phyloP scores from a whole-genome alignment of 2,113 vertebrate species.

The Gobio gobio region DNA sequence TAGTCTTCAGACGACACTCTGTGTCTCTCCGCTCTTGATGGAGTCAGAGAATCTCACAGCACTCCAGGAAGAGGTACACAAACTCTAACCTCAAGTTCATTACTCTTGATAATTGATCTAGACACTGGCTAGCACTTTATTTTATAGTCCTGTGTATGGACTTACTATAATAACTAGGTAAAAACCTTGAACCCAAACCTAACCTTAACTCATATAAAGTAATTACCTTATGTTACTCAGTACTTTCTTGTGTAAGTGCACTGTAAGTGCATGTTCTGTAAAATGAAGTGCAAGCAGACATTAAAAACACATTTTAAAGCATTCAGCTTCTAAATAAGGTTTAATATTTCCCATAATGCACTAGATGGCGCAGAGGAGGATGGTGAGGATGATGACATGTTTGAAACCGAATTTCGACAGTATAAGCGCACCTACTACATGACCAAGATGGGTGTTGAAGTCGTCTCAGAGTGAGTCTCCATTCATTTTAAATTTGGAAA shows the following conservation, averaged over 20 bases:
- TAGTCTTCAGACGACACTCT: constrained; percentile 80
- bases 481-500: background rate
- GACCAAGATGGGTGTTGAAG: constrained; percentile 95
- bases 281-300: background rate
- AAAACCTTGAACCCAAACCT: background rate
- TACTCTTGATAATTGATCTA: background rate
- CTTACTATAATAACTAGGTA: background rate
- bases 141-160: background rate
- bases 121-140: background rate
- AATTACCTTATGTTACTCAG: background rate
- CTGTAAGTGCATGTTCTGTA: background rate
- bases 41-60: constrained; percentile 68
- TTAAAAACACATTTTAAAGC: background rate
- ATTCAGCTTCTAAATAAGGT: background rate
- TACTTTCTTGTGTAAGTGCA: too few species aligned
- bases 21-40: constrained; percentile 82
- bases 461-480: constrained; percentile 92
- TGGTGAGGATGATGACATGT: constrained; percentile 93
- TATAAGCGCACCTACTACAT: constrained; percentile 98
- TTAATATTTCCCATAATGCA: constrained; percentile 30
- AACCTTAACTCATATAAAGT: background rate
- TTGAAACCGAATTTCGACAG: constrained; percentile 96
- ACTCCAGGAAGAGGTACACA: constrained; percentile 73
- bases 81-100: background rate
- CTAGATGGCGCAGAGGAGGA: constrained; percentile 82